Base-by-base conservation (phyloP, 2,888 invertebrate species). In the Unio pictorum region DNA sequence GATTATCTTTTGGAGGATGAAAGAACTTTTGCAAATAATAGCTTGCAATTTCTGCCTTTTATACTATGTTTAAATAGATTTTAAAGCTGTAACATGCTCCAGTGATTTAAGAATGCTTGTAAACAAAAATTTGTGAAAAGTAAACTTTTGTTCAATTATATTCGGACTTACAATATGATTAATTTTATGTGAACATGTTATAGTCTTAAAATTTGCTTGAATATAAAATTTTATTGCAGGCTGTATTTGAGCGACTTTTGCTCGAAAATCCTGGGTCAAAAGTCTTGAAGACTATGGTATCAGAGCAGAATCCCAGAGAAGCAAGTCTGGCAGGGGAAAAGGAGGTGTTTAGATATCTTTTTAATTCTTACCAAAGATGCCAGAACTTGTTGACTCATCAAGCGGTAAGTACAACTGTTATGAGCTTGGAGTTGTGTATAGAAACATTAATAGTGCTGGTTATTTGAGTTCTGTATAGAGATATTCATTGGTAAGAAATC, bases 181-280 rank as follows among this genome's bases (percentile, higher is more conserved):
- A 26, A 2, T 59, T 59, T 59, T 59, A 59, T 17, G n/a, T n/a
- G 15, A 26, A 15, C 59, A 59, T 59, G 8, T 15, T n/a, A 59
- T 18, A 17, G 11, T 26, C 26, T 66, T 26, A 66, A 34, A 55
- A 68, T 55, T 18, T 28, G n/a, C 57, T 67, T 11, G n/a, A 23
- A 54, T 3, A 11, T 55, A 26, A 57, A 26, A 66, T 30, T 54
- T 20, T 61, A 18, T 69, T 66, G 17, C 74, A 88, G 88, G 86
- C 86, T 62, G 86, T 88, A 23, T 88, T 88, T 85, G 89, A 88
- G 64, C 76, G 88, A 34, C 66, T 88, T 28, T 80, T 88, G 81
- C 67, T 87, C 70, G 80, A 75, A 8, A 72, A 81, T 26, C 85
- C 84, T 3, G 72, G 76, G 3, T 64, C 64, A 15, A 72, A 73